These are phyloP conservation scores for Gallirallus australis DNA, from an alignment of 2,797 vertebrate species.

Conservation along the genomic window DNA sequence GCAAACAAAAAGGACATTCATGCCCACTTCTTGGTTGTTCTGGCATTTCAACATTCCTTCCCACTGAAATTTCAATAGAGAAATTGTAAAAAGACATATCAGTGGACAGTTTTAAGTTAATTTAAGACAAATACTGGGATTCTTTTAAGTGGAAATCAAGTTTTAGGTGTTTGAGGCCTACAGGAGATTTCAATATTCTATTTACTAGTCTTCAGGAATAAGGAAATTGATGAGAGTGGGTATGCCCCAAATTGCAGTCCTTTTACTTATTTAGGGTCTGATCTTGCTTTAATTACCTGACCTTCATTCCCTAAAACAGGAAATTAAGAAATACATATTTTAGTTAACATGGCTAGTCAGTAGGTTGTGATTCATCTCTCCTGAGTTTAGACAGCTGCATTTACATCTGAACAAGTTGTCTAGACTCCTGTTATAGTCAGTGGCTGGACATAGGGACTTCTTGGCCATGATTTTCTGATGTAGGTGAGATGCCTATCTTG, in stretches of 20 bases:
- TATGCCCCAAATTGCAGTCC: fast-evolving
- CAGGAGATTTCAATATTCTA: background rate
- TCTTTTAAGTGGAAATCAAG: background rate
- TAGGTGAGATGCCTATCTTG: background rate
- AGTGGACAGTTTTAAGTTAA: background rate
- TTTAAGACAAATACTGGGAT: background rate
- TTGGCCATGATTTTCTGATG: background rate
- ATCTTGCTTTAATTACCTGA: background rate
- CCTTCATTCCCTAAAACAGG: background rate
- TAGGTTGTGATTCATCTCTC: background rate
- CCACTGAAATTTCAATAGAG: background rate
- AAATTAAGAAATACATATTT: background rate
- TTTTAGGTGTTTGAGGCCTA: background rate
- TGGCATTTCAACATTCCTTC: background rate
- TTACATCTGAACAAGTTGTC: background rate
- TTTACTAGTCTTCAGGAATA: background rate
- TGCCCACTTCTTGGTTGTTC: background rate
- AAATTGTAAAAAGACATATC: background rate
- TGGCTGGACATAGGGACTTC: background rate
- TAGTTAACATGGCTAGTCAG: background rate
- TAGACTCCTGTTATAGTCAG: background rate
- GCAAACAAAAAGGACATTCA: background rate
- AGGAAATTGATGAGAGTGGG: background rate
- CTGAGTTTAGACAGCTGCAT: background rate
- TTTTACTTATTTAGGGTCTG: background rate